phyloP scores from a whole-genome alignment of 2,888 invertebrate species.

The Clistopyga incitator region DNA sequence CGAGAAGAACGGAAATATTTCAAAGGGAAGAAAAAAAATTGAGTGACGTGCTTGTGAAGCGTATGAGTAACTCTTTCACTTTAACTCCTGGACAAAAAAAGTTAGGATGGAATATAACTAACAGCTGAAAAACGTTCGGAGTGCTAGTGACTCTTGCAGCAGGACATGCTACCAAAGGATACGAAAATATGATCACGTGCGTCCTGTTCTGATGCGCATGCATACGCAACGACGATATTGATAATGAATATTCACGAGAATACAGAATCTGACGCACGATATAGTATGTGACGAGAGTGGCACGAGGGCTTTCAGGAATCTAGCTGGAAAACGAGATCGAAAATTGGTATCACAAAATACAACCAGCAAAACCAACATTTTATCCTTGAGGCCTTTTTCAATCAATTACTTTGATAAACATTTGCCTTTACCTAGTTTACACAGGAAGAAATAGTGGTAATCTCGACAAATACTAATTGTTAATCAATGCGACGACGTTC shows the following conservation, averaged over 20 bases:
- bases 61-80: conserved; percentile 15
- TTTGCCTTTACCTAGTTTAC: not conserved
- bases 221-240: conserved; percentile 67
- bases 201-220: conserved; percentile 51
- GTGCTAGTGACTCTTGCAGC: conserved; percentile 17
- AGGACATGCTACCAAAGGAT: conserved; percentile 30
- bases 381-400: not conserved
- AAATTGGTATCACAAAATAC: conserved; percentile 19
- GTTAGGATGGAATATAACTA: conserved; percentile 27
- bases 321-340: not conserved
- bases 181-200: conserved; percentile 50
- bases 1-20: conserved; percentile 5
- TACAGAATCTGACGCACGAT: not conserved
- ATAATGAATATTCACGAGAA: conserved; percentile 68
- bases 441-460: not conserved
- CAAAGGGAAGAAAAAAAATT: not conserved
- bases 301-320: not conserved
- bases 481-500: too few relatives aligned
- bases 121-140: conserved; percentile 28
- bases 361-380: not conserved
- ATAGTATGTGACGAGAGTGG: not conserved
- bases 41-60: not conserved
- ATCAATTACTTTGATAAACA: not conserved
- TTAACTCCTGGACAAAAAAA: conserved; percentile 9
- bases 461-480: not conserved